Base-by-base conservation (phyloP, 2,797 vertebrate genomes). In the Atherinosoma microstoma region DNA sequence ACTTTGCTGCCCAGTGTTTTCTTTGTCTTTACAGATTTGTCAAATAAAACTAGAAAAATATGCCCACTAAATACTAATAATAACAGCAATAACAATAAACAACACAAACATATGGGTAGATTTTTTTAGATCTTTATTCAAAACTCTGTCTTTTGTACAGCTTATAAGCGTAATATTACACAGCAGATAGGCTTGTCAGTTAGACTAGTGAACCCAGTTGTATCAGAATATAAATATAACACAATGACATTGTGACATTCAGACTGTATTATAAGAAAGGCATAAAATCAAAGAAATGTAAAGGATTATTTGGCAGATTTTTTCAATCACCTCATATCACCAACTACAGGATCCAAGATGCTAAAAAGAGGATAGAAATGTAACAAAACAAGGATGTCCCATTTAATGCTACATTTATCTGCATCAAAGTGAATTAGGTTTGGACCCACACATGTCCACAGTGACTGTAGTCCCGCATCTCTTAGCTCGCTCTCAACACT, bases 211-310 rank as follows among this genome's bases (percentile, higher is more conserved):
- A 64, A 78, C 81, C 87, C 82, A 80, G 34, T 11, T 67, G 40
- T 64, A 63, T 83, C 73, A 74, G 76, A 83, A 89, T 82, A 92
- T 94, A 93, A 94, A 93, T 94, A 93, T 78, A 90, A 86, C 65
- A 89, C 82, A 83, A 42, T 42, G 47, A 78, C 69, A 61, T 78
- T 78, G 38, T 42, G 47, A 78, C 69, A 61, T 78, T 78, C 56
- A 45, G 8, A n/a, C 67, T 42, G 78, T 70, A 49, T 63, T 63
- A 68, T 80, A 79, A 64, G 67, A 86, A 86, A 54, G 53, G 74
- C 82, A 85, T 81, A 82, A 53, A 82, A 67, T 69, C 36, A 67
- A 73, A 70, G 87, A 93, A 93, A 93, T 93, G 89, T 91, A 84
- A 90, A 91, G 91, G 90, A 89, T 79, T 85, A 76, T 29, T 74